Percentiles rank a stretch among this genome's conserved stretches.
Evolutionary conservation across 2,888 invertebrate genomes (phyloP).

Genomic region (Apamea epomidion): DNA sequence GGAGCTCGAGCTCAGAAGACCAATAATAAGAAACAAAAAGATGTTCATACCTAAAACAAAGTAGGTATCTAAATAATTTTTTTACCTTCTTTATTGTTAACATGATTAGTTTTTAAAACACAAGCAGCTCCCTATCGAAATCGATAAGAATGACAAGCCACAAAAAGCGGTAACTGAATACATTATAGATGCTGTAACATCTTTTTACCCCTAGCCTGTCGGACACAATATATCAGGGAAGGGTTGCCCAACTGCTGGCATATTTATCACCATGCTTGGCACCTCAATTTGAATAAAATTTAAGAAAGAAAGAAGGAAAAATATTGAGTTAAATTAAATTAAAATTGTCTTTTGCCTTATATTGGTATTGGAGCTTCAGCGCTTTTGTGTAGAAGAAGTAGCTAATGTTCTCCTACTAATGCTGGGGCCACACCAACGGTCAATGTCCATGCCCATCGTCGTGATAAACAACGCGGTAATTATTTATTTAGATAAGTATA

Average conservation of each 20-base stretch:
- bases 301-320: too few species aligned
- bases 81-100: background rate
- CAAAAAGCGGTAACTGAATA: slow-evolving; percentile 39
- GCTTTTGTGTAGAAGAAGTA: background rate
- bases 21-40: too few species aligned
- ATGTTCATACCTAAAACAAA: too few species aligned
- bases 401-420: background rate
- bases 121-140: background rate
- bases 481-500: too few species aligned
- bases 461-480: too few species aligned
- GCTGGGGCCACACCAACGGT: background rate
- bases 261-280: slow-evolving; percentile 31
- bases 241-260: slow-evolving; percentile 7
- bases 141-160: background rate
- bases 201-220: slow-evolving; percentile 9
- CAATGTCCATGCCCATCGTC: too few species aligned
- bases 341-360: background rate
- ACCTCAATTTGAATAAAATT: slow-evolving; percentile 31
- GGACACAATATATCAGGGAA: slow-evolving; percentile 22
- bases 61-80: too few species aligned
- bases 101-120: background rate
- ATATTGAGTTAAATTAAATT: too few species aligned
- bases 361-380: background rate
- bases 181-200: slow-evolving; percentile 25
- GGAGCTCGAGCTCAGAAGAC: too few species aligned